phyloP scores from a whole-genome alignment of 2,797 vertebrate species.

The Sebastiscus tertius region DNA sequence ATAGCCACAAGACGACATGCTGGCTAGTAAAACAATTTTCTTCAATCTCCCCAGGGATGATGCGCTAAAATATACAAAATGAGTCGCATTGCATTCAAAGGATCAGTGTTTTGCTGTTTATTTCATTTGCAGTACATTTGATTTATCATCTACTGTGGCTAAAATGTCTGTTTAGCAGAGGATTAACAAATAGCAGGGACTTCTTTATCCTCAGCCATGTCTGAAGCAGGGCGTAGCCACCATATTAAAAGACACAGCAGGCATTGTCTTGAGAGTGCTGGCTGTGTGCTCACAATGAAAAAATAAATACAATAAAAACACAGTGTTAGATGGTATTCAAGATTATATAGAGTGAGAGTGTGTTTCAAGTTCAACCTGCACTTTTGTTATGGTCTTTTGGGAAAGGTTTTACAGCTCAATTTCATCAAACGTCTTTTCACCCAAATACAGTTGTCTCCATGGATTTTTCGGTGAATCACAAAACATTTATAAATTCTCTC shows the following conservation, averaged over 20 bases:
- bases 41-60: neutral
- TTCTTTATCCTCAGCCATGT: neutral
- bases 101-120: neutral
- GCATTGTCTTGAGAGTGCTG: neutral
- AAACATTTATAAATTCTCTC: slow-evolving; percentile 14
- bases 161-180: neutral
- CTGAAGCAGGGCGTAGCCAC: neutral
- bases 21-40: neutral
- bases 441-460: slow-evolving; percentile 10
- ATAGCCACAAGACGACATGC: neutral
- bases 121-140: neutral
- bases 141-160: neutral
- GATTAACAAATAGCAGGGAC: neutral
- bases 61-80: neutral
- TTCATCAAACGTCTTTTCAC: slow-evolving; percentile 36
- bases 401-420: slow-evolving; percentile 18
- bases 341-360: neutral
- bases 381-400: neutral
- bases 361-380: slow-evolving; percentile 14
- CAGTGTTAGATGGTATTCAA: neutral
- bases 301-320: neutral
- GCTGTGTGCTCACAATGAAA: neutral
- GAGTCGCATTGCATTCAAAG: neutral
- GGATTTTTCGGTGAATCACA: slow-evolving; percentile 21
- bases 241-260: neutral